These are phyloP conservation scores for Pomatostomus ruficeps DNA, from an alignment of 2,113 vertebrate species.

Conservation along the genomic window DNA sequence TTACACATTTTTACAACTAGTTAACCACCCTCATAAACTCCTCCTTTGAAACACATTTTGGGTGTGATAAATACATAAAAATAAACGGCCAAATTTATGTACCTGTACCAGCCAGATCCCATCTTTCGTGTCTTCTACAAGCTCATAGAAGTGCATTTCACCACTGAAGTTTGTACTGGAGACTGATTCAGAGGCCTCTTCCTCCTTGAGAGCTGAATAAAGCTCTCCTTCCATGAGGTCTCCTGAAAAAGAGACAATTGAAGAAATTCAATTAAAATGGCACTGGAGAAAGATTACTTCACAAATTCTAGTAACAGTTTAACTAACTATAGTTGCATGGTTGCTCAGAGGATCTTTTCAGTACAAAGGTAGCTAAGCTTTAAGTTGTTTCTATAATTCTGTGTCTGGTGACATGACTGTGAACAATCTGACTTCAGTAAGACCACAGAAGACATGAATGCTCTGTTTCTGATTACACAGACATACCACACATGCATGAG, in stretches of 20 bases:
- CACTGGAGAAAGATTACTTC: neutral
- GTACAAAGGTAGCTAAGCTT: neutral
- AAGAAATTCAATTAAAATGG: neutral
- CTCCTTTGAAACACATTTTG: neutral
- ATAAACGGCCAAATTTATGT: neutral
- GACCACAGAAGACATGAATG: neutral
- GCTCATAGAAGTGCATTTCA: conserved; percentile 97
- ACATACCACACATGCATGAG: accelerated
- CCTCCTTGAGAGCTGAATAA: conserved; percentile 94
- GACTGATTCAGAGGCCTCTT: conserved; percentile 84
- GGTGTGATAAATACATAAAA: neutral
- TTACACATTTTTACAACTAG: neutral
- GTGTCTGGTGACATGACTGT: neutral
- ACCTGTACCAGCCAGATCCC: conserved; percentile 99
- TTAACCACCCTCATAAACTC: neutral
- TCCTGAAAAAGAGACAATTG: conserved; percentile 69
- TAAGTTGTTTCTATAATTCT: neutral
- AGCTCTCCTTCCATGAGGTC: conserved; percentile 95
- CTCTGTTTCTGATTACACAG: neutral
- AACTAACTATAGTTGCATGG: neutral
- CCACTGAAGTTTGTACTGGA: conserved; percentile 93
- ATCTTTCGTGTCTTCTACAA: conserved; percentile 98
- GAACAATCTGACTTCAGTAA: neutral
- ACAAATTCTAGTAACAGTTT: neutral
- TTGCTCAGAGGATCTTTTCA: neutral